Evolutionary conservation across 2,113 vertebrate species (phyloP).

Genomic region (Epinephelus fuscoguttatus): DNA sequence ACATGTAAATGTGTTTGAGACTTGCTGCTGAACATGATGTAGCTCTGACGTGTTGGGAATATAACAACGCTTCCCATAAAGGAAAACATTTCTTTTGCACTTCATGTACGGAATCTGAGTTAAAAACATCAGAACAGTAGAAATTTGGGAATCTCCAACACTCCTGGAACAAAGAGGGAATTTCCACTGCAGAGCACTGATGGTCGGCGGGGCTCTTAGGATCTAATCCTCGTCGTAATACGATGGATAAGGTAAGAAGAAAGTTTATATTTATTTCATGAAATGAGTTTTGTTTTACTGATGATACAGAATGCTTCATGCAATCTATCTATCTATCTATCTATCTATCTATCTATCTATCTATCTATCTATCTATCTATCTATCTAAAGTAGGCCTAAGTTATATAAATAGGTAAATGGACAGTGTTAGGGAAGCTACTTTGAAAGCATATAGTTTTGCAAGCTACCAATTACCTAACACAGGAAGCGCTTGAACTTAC

Average conservation of each 20-base stretch:
- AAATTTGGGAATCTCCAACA: slow-evolving; percentile 16
- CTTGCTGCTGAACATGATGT: slow-evolving; percentile 36
- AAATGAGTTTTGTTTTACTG: neutral
- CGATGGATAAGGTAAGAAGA: slow-evolving; percentile 76
- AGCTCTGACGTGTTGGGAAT: slow-evolving; percentile 5
- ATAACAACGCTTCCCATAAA: neutral
- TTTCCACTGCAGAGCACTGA: slow-evolving; percentile 45
- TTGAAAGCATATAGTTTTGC: no score
- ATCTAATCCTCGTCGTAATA: slow-evolving; percentile 63
- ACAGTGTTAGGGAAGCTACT: no score
- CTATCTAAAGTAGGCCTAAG: neutral
- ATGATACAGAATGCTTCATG: neutral
- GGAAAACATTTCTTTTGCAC: slow-evolving; percentile 3
- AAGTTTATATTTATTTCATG: neutral
- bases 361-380: neutral
- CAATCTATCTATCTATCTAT: neutral
- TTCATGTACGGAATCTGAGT: neutral
- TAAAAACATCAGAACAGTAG: slow-evolving; percentile 7
- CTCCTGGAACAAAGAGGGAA: slow-evolving; percentile 10
- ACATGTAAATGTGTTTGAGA: slow-evolving; percentile 39
- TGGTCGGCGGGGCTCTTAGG: slow-evolving; percentile 49
- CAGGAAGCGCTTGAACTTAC: no score
- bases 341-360: neutral
- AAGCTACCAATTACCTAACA: no score
- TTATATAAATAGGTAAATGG: no score